Evolutionary conservation across 1,140 invertebrate species (phyloP).

Genomic region (Eriosoma lanigerum): DNA sequence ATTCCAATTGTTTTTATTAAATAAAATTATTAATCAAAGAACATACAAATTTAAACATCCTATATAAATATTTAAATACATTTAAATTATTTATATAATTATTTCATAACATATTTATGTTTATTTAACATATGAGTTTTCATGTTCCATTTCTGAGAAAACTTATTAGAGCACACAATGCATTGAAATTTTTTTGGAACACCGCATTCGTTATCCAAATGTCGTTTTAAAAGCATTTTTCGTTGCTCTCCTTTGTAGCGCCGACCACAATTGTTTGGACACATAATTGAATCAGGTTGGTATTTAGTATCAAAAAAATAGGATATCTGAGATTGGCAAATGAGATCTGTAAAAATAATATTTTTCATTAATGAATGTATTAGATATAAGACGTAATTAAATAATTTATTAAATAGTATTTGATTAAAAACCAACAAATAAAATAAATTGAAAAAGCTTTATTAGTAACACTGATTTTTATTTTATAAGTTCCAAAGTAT

Average conservation of each 20-base stretch:
- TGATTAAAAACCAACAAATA: background rate
- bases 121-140: constrained; percentile 53
- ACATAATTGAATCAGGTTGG: background rate
- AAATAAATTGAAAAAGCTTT: background rate
- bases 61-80: background rate
- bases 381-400: no score
- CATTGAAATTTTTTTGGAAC: constrained; percentile 52
- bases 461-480: background rate
- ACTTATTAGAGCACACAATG: constrained; percentile 29
- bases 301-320: background rate
- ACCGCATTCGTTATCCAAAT: constrained; percentile 59
- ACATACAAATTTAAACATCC: no score
- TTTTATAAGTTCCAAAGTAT: background rate
- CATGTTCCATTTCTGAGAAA: constrained; percentile 59
- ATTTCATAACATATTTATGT: constrained; percentile 54
- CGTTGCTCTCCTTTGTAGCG: constrained; percentile 52
- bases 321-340: background rate
- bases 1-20: background rate
- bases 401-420: no score
- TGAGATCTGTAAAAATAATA: background rate
- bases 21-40: background rate
- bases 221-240: constrained; percentile 55
- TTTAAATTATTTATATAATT: background rate
- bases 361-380: no score
- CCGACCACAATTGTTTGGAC: constrained; percentile 48